phyloP scores from a whole-genome alignment of 2,888 invertebrate genomes.

The Eudasyphora cyanicolor region DNA sequence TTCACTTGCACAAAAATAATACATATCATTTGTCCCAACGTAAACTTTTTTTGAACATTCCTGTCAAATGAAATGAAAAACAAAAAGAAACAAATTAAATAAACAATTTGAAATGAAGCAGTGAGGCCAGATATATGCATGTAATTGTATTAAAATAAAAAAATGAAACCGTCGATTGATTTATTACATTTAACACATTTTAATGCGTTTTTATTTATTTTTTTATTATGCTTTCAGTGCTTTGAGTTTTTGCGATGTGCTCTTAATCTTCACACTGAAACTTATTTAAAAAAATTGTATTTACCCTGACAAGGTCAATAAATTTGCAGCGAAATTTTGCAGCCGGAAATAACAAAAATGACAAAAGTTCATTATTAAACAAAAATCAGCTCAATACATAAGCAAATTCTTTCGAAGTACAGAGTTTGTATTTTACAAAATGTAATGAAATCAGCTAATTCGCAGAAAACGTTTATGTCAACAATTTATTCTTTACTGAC shows the following conservation, averaged over 20 bases:
- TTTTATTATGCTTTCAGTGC: not conserved
- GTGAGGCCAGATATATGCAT: not conserved
- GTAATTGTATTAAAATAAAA: conserved; percentile 2
- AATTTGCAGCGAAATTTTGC: no score
- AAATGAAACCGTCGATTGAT: conserved; percentile 44
- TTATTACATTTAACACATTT: conserved; percentile 32
- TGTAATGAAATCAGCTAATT: no score
- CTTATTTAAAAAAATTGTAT: no score
- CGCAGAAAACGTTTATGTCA: no score
- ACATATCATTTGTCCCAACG: conserved; percentile 66
- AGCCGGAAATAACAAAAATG: no score
- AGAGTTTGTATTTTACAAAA: no score
- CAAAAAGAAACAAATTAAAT: not conserved
- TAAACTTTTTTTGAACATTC: not conserved
- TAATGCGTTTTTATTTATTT: not conserved
- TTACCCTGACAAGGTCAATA: no score
- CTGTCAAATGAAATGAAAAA: not conserved
- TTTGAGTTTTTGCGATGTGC: not conserved
- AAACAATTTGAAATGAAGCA: conserved; percentile 32
- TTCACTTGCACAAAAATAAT: conserved; percentile 43
- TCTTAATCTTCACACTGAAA: not conserved
- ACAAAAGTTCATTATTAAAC: no score
- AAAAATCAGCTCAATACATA: no score
- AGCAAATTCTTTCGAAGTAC: no score
- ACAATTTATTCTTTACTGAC: no score